Base-by-base conservation (phyloP, 2,113 vertebrate species). In the Conger conger region DNA sequence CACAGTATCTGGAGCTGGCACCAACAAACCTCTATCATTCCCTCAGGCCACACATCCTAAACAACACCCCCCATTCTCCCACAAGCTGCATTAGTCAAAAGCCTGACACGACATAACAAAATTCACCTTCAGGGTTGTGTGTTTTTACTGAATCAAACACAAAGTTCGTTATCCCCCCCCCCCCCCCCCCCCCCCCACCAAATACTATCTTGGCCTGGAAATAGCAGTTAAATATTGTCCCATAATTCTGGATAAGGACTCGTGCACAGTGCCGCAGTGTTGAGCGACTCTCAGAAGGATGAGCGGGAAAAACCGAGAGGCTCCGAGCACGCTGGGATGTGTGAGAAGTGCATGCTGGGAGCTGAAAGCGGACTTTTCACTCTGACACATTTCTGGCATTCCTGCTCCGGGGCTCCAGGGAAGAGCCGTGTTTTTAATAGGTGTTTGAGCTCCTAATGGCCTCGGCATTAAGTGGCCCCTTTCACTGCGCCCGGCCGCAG, bases 351-450 rank as follows among this genome's bases (percentile, higher is more conserved):
- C 6, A 73, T 9, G 9, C 63, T 16, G 79, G 18, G 36, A 86
- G 35, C 76, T 83, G 45, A 84, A 87, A 84, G 83, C 87, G 57
- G 40, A 60, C 85, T 68, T 90, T 89, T 87, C 53, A 89, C 88
- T 89, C 78, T 73, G 81, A 87, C 79, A 86, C 50, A 87, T 92
- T 88, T 91, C 85, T 92, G 63, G 86, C 86, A 91, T 92, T 92
- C 91, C 87, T 90, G 17, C 80, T 68, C n/a, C 84, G 60, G 45
- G 83, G 79, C 76, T 89, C 42, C 11, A 38, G 82, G 89, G 68
- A 81, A 86, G 80, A 88, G 85, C 80, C 54, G n/a, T 79, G 35
- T 23, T 80, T 86, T 90, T 84, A 89, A 86, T 87, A 90, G 84
- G 84, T 89, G 90, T 88, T 87, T 73, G 87, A 85, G 77, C 76